Conservation (phyloP, 1,140 invertebrate genomes). For the Mycetomoellerius zeteki region DNA sequence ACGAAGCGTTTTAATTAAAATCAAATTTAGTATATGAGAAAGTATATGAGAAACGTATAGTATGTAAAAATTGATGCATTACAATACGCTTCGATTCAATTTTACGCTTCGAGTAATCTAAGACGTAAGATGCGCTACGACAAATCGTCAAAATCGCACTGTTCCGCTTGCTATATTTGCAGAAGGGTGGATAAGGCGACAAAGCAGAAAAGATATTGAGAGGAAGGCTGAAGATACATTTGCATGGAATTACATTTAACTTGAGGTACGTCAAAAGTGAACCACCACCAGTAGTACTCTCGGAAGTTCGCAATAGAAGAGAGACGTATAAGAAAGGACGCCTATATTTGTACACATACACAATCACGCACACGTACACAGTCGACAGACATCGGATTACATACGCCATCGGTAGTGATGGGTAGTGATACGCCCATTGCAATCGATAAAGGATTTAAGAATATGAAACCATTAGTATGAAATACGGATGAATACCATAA, state of each 20-base stretch:
- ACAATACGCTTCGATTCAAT: too few relatives aligned
- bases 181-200: conserved; percentile 34
- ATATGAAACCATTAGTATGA: conserved; percentile 52
- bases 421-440: conserved; percentile 40
- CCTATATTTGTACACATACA: conserved; percentile 35
- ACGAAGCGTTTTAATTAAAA: background rate
- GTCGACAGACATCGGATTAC: background rate
- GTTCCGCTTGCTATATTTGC: background rate
- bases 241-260: conserved; percentile 76
- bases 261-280: conserved; percentile 59
- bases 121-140: background rate
- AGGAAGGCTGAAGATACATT: conserved; percentile 65
- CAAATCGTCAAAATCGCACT: background rate
- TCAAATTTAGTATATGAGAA: background rate
- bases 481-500: conserved; percentile 1
- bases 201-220: conserved; percentile 47
- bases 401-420: background rate
- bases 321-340: conserved; percentile 42
- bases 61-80: background rate
- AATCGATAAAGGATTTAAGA: conserved; percentile 38
- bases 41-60: background rate
- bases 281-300: conserved; percentile 59
- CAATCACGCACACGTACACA: background rate
- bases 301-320: conserved; percentile 58
- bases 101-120: conserved; percentile 5